Conservation (phyloP, 1,140 invertebrate species). For the Teleopsis dalmanni region DNA sequence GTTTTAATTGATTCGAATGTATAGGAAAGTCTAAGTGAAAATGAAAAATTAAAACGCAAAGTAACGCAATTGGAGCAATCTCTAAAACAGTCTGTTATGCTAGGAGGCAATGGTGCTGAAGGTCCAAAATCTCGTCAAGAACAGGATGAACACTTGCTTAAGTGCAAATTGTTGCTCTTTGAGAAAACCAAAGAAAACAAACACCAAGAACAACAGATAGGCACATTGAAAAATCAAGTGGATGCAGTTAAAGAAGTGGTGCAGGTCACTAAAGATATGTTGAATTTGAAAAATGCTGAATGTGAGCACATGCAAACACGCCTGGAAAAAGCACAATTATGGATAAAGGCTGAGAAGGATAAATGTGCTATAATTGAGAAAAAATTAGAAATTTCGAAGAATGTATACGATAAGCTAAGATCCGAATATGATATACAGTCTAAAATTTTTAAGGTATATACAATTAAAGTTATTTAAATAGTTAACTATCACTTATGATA, state of each 20-base stretch:
- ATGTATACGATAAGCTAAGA: constrained; percentile 63
- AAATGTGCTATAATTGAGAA: constrained; percentile 58
- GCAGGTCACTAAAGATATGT: constrained; percentile 64
- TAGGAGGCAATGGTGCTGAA: constrained; percentile 33
- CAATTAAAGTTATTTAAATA: background rate
- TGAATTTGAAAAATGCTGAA: constrained; percentile 68
- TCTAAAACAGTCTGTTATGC: constrained; percentile 34
- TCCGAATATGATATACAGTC: constrained; percentile 68
- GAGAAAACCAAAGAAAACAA: constrained; percentile 62
- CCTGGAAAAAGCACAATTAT: constrained; percentile 59
- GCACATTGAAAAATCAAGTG: constrained; percentile 60
- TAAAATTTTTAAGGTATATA: constrained; percentile 54
- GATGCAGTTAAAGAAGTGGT: constrained; percentile 68
- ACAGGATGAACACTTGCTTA: constrained; percentile 50
- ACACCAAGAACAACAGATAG: constrained; percentile 67
- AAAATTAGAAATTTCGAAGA: constrained; percentile 59
- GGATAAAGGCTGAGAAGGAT: constrained; percentile 61
- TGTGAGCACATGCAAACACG: constrained; percentile 63
- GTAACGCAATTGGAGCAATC: constrained; percentile 36
- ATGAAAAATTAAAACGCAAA: constrained; percentile 30
- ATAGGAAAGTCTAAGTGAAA: constrained; percentile 28
- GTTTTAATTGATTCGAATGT: constrained; percentile 1
- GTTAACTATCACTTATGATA: background rate
- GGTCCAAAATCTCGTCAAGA: constrained; percentile 44
- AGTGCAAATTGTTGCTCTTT: constrained; percentile 57